Evolutionary conservation across 1,140 invertebrate species (phyloP).

Genomic region (Paralvinella palmiformis): DNA sequence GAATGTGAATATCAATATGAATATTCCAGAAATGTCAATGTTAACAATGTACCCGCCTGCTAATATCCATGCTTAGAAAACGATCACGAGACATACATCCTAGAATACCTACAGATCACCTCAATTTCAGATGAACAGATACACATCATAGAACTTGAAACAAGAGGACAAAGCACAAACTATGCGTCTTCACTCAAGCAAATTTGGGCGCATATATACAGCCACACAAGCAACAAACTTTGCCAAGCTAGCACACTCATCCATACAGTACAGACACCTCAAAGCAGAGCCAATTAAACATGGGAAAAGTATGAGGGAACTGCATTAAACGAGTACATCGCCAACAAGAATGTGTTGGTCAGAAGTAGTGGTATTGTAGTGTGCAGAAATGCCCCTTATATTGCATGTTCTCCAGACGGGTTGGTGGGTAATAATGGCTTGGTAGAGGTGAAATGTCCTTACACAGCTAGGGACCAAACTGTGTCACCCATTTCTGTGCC

Average conservation of each 20-base stretch:
- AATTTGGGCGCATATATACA: constrained; percentile 27
- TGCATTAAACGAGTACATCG: constrained; percentile 18
- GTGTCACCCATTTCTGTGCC: constrained; percentile 12
- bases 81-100: no score
- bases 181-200: constrained; percentile 21
- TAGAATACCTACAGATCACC: no score
- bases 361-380: constrained; percentile 20
- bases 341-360: constrained; percentile 2
- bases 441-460: constrained; percentile 23
- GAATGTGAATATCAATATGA: no score
- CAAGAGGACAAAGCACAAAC: no score
- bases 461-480: not conserved
- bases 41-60: no score
- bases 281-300: constrained; percentile 13
- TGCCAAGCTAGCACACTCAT: constrained; percentile 16
- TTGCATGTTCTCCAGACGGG: constrained; percentile 25
- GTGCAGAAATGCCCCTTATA: constrained; percentile 14
- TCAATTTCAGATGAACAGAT: no score
- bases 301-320: constrained; percentile 22
- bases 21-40: no score
- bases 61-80: no score
- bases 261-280: not conserved
- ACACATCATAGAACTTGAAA: no score
- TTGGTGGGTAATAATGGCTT: constrained; percentile 16
- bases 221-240: constrained; percentile 22